Base-by-base conservation (phyloP, 2,888 invertebrate genomes). In the Nomada ruficornis region DNA sequence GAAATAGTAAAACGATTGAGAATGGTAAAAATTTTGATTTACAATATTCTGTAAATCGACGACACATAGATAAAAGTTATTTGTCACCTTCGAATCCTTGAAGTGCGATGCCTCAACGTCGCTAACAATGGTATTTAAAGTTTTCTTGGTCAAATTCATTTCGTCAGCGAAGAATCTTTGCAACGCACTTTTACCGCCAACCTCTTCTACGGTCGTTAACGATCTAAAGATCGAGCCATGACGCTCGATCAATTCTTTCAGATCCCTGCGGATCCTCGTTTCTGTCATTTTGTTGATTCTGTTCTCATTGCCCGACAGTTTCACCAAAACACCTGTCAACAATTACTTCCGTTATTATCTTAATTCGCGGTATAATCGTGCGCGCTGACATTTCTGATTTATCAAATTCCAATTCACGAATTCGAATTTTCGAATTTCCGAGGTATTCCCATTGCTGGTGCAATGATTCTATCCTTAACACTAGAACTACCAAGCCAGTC, bases 131-230 rank as follows among this genome's bases (percentile, higher is more conserved):
- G 92, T 92, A 90, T 96, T 96, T 11, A 97, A 94, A 60, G 96
- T 93, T 67, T 92, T 93, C n/a, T 96, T 92, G 0, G 95, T 95
- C 82, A 95, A 95, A 78, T 94, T 94, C 77, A 95, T 94, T 92
- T 97, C 97, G 84, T 96, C 95, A 2, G 91, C 87, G 20, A 97
- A 94, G 91, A 97, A 97, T 7, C 95, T 94, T 52, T 94, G 93
- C 7, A 97, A 90, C 0, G 96, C 96, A 57, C 80, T 80, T 5
- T 69, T 62, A 11, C 47, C 62, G 1, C 10, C 52, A 2, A 55
- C 55, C 13, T 18, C 42, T 1, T 36, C 47, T 4, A 29, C 15
- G 9, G 11, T 54, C 1, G 20, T 10, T 0, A 77, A 55, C 11
- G 68, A 57, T 10, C 36, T 60, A 5, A 84, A 78, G 2, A 81